Evolutionary conservation across 2,113 vertebrate genomes (phyloP).

Genomic region (Percopsis transmontana): DNA sequence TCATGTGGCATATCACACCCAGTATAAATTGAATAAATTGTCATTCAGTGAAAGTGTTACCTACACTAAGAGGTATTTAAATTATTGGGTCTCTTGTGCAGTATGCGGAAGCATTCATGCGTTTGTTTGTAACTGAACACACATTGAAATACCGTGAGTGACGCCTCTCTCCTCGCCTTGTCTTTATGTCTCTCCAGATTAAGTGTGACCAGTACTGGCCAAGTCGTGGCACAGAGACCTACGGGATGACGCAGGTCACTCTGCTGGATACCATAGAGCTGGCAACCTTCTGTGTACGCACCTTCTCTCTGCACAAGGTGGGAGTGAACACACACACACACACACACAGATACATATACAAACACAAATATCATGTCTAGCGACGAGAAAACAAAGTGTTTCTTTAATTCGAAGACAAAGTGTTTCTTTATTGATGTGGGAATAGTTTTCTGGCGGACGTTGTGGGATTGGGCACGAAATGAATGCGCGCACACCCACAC

Average conservation of each 20-base stretch:
- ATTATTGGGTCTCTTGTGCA: too few relatives aligned
- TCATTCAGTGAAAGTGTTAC: constrained; percentile 44
- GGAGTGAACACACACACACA: constrained; percentile 2
- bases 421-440: too few relatives aligned
- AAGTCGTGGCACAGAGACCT: too few relatives aligned
- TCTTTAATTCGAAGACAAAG: too few relatives aligned
- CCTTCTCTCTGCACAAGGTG: not conserved
- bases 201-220: not conserved
- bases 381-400: too few relatives aligned
- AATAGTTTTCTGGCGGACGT: too few relatives aligned
- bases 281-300: too few relatives aligned
- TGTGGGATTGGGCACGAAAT: not conserved
- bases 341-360: constrained; percentile 5
- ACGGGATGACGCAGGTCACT: too few relatives aligned
- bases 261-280: too few relatives aligned
- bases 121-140: too few relatives aligned
- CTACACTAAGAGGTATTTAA: too few relatives aligned
- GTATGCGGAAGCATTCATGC: too few relatives aligned
- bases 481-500: not conserved
- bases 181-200: not conserved
- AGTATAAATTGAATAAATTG: constrained; percentile 65
- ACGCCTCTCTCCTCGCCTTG: not conserved
- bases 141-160: not conserved
- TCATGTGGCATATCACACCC: constrained; percentile 36
- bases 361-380: not conserved